Conservation (phyloP, 1,140 invertebrate species). For the Brevipalpus yothersi region DNA sequence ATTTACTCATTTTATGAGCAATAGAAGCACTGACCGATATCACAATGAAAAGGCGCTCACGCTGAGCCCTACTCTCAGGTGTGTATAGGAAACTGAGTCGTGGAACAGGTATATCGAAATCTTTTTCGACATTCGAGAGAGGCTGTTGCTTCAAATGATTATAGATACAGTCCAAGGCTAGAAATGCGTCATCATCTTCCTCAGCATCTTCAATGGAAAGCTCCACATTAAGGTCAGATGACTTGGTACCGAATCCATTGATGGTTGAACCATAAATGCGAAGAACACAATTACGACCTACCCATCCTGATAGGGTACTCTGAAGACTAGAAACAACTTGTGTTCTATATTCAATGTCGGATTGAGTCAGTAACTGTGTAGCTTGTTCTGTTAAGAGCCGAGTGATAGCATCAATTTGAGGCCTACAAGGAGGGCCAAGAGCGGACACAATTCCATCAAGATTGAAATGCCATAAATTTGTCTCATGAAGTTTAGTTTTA, state of each 20-base stretch:
- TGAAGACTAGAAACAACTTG: no score
- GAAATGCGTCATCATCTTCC: background rate
- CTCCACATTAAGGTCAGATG: constrained; percentile 30
- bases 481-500: no score
- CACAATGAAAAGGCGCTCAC: constrained; percentile 1
- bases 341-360: no score
- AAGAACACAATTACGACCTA: background rate
- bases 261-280: constrained; percentile 25
- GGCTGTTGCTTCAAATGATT: background rate
- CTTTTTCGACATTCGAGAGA: constrained; percentile 2
- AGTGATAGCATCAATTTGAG: no score
- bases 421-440: no score
- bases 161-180: background rate
- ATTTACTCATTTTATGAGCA: background rate
- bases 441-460: no score
- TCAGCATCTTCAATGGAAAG: background rate
- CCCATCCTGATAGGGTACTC: no score
- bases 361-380: no score
- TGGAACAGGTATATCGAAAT: constrained; percentile 8
- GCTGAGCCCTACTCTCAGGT: background rate
- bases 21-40: background rate
- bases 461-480: no score
- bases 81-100: background rate
- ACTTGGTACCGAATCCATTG: constrained; percentile 31
- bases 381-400: no score